These are phyloP conservation scores for Gadopsis marmoratus DNA, from an alignment of 2,797 vertebrate genomes.

Conservation along the genomic window DNA sequence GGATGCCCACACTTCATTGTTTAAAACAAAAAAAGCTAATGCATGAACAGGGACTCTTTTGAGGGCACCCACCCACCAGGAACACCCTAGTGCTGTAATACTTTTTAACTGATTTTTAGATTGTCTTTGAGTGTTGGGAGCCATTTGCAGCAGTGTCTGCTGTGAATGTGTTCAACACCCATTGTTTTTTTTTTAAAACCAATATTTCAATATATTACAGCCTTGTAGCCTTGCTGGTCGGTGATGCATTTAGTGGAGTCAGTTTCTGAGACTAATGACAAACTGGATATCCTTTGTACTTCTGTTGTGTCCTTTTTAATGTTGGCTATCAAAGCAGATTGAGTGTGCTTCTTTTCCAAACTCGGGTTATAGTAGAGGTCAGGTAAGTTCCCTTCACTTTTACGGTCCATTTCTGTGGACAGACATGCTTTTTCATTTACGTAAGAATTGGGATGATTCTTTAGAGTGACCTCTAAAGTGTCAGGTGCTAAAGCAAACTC, in stretches of 20 bases:
- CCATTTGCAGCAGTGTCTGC: conserved; percentile 50
- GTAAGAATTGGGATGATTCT: conserved; percentile 50
- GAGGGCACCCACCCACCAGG: conserved; percentile 65
- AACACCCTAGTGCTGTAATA: conserved; percentile 79
- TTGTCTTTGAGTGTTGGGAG: conserved; percentile 41
- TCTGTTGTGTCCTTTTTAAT: conserved; percentile 78
- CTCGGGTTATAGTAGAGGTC: conserved; percentile 43
- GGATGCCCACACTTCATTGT: conserved; percentile 38
- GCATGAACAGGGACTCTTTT: conserved; percentile 62
- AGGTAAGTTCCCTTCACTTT: conserved; percentile 59
- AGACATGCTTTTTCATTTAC: conserved; percentile 46
- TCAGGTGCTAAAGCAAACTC: conserved; percentile 76
- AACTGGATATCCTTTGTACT: conserved; percentile 82
- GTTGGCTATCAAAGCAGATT: conserved; percentile 79
- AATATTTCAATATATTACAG: conserved; percentile 65
- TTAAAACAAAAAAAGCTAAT: conserved; percentile 62
- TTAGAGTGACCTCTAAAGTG: conserved; percentile 53
- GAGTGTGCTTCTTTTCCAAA: conserved; percentile 61
- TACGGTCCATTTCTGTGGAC: conserved; percentile 77
- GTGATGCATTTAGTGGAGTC: conserved; percentile 62
- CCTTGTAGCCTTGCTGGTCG: conserved; percentile 80
- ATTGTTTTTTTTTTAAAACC: conserved; percentile 29
- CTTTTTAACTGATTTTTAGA: conserved; percentile 76
- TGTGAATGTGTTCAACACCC: conserved; percentile 48
- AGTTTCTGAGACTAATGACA: conserved; percentile 73